Evolutionary conservation across 2,797 vertebrate genomes (phyloP).

Genomic region (Urophycis tenuis): DNA sequence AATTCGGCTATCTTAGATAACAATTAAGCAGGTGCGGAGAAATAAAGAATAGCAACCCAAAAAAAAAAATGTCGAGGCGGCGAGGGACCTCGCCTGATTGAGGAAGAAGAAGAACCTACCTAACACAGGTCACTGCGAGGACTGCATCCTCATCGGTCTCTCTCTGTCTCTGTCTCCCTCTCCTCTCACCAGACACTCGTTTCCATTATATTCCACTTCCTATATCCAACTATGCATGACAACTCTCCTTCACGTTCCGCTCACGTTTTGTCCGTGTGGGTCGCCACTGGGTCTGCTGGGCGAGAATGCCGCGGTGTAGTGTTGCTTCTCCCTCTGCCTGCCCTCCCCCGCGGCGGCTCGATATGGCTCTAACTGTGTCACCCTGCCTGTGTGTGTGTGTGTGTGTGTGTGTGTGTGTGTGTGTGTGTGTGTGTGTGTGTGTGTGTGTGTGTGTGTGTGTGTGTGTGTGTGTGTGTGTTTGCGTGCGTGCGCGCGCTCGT

Average conservation of each 20-base stretch:
- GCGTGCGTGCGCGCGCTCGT: no score
- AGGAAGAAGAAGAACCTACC: neutral
- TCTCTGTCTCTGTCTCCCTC: neutral
- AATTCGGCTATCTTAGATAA: neutral
- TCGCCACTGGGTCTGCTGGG: neutral
- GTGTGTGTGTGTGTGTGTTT: no score
- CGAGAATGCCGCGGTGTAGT: neutral
- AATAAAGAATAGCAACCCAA: neutral
- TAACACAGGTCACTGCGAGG: neutral
- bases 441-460: neutral
- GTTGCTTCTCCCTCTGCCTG: neutral
- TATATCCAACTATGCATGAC: neutral
- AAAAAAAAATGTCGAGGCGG: neutral
- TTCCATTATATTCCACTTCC: neutral
- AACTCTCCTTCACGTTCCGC: neutral
- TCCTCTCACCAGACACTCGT: neutral
- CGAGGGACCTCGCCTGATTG: neutral
- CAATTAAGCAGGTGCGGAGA: neutral
- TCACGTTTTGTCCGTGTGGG: neutral
- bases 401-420: neutral
- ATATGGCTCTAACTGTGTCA: slow-evolving; percentile 4
- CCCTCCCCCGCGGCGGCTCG: neutral
- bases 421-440: neutral
- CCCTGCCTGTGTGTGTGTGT: neutral
- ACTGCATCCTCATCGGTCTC: neutral